phyloP scores from a whole-genome alignment of 2,888 invertebrate species.

The Drosophila sordidula region DNA sequence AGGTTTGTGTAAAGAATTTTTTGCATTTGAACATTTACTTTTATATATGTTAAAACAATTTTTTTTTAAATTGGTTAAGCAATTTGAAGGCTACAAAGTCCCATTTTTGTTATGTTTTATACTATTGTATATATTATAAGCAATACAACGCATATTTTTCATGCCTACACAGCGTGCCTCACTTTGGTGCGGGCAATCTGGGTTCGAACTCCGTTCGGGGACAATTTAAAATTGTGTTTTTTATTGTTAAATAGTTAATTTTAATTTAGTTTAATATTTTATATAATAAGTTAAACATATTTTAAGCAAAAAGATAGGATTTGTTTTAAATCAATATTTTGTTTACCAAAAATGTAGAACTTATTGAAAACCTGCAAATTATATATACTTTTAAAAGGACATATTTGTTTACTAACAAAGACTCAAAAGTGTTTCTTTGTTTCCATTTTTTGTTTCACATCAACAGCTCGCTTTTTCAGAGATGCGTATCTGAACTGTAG shows the following conservation, averaged over 20 bases:
- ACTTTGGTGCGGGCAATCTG: not conserved
- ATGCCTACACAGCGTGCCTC: not conserved
- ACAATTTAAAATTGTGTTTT: not conserved
- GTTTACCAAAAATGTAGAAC: too few species aligned
- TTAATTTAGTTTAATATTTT: not conserved
- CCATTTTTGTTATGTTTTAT: not conserved
- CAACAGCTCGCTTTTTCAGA: slow-evolving; percentile 44
- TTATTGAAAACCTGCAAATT: too few species aligned
- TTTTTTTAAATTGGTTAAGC: not conserved
- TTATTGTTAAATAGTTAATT: not conserved
- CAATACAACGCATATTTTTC: too few species aligned
- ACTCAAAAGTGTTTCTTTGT: slow-evolving; percentile 15
- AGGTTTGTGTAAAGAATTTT: slow-evolving; percentile 38
- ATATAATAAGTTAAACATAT: too few species aligned
- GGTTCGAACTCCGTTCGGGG: not conserved
- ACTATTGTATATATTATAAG: too few species aligned
- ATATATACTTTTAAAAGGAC: not conserved
- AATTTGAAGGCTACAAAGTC: not conserved
- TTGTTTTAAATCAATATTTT: too few species aligned
- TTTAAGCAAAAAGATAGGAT: too few species aligned
- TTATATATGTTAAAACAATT: not conserved
- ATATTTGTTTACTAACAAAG: not conserved
- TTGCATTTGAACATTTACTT: slow-evolving; percentile 7
- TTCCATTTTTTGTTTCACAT: slow-evolving; percentile 23
- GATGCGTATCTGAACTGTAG: slow-evolving; percentile 59